These are phyloP conservation scores for Sitophilus oryzae DNA, from an alignment of 1,140 invertebrate genomes.

Conservation along the genomic window DNA sequence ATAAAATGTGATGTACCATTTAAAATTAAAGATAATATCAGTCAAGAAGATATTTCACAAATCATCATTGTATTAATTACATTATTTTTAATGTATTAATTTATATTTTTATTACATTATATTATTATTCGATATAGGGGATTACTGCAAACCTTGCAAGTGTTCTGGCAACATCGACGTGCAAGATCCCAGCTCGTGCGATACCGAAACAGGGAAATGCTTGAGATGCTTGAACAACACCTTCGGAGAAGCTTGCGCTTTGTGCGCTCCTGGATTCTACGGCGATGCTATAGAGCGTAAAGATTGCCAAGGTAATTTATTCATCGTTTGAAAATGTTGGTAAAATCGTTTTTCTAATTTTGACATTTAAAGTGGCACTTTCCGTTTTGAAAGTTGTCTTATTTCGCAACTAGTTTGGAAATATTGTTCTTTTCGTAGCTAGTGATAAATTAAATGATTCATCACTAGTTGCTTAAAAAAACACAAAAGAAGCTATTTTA, in stretches of 20 bases:
- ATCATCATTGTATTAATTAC: neutral
- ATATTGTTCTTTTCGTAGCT: too few relatives aligned
- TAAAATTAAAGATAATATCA: too few relatives aligned
- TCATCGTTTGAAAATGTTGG: too few relatives aligned
- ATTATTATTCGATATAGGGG: slow-evolving; percentile 48
- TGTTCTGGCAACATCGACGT: slow-evolving; percentile 91
- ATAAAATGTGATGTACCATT: too few relatives aligned
- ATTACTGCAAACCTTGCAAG: slow-evolving; percentile 80
- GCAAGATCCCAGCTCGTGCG: slow-evolving; percentile 71
- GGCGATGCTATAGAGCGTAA: slow-evolving; percentile 88
- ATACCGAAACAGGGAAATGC: slow-evolving; percentile 84
- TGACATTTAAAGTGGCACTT: too few relatives aligned
- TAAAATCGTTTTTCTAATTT: too few relatives aligned
- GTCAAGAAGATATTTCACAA: too few relatives aligned
- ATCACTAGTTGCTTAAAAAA: too few relatives aligned
- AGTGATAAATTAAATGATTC: too few relatives aligned
- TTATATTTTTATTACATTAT: slow-evolving; percentile 12
- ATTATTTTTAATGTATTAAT: neutral
- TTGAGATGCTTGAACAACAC: slow-evolving; percentile 87
- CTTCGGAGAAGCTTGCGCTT: slow-evolving; percentile 77
- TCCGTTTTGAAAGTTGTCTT: too few relatives aligned
- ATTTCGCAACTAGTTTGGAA: too few relatives aligned
- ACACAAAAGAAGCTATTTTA: too few relatives aligned
- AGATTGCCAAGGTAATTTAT: slow-evolving; percentile 81
- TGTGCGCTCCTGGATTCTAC: slow-evolving; percentile 84